phyloP scores from a whole-genome alignment of 2,888 invertebrate genomes.

The Glaucopsyche alexis region DNA sequence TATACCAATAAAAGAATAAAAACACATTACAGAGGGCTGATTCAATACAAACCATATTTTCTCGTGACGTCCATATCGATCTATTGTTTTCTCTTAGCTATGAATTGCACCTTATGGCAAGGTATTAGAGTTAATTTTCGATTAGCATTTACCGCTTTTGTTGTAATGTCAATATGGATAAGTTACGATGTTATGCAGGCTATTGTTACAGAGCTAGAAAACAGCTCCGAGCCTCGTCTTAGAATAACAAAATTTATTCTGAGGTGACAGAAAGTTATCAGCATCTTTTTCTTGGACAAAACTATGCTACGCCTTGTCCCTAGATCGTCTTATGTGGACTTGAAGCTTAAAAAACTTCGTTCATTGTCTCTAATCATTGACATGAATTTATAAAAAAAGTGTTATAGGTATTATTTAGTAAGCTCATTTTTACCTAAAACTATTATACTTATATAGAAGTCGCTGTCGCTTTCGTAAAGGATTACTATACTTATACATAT shows the following conservation, averaged over 20 bases:
- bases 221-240: not conserved
- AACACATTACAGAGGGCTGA: not conserved
- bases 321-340: too few relatives aligned
- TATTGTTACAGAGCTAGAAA: not conserved
- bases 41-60: conserved; percentile 15
- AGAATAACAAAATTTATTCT: not conserved
- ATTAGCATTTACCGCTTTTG: not conserved
- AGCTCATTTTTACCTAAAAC: too few relatives aligned
- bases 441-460: too few relatives aligned
- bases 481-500: too few relatives aligned
- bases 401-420: too few relatives aligned
- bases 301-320: too few relatives aligned
- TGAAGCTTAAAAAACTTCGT: too few relatives aligned
- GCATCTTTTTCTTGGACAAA: too few relatives aligned
- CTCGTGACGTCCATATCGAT: conserved; percentile 5
- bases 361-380: too few relatives aligned
- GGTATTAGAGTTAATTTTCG: not conserved
- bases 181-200: conserved; percentile 1
- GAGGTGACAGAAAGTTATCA: too few relatives aligned
- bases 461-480: too few relatives aligned
- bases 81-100: not conserved
- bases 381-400: too few relatives aligned
- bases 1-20: not conserved
- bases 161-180: conserved; percentile 4
- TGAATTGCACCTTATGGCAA: not conserved